Base-by-base conservation (phyloP, 2,888 invertebrate species). In the Empis stercorea region DNA sequence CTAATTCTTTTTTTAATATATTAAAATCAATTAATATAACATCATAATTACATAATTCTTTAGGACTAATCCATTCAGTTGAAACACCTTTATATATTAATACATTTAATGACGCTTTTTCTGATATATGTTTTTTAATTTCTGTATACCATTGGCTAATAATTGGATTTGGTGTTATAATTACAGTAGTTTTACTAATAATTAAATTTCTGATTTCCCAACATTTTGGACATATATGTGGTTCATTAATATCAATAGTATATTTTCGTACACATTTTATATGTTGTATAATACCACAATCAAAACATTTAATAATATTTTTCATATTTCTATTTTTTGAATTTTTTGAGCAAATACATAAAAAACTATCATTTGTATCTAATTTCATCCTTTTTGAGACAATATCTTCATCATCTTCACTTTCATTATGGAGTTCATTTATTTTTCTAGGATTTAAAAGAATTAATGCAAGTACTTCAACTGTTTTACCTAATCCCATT, bases 401-500 rank as follows among this genome's bases (percentile, higher is more conserved):
- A 13, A 17, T 2, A 4, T 13, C 7, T 11, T 11, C 23, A 3
- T 39, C n/a, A 39, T 20, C 17, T 13, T 9, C 11, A 2, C 2
- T 3, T 13, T 4, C 3, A 40, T 7, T n/a, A 11, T 20, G 10
- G 10, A 10, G 10, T 11, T n/a, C 11, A 27, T 23, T 14, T 6
- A 14, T 54, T 48, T 15, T 39, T 39, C 65, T 58, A 3, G 65
- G 73, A 62, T 84, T 72, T 3, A 72, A 62, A 44, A 85, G 61
- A 54, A 85, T 74, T 47, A 79, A 73, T 3, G 81, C 76, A 32
- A 87, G 60, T 11, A 85, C 75, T 66, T 87, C 85, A 0, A 87
- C 80, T 0, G 86, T 87, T 70, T 87, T 87, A 0, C 87, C 87
- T 20, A 87, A 67, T 1, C 87, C 86, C 85, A 86, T 86, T 67